Evolutionary conservation across 2,888 invertebrate species (phyloP).

Genomic region (Aromia moschata): DNA sequence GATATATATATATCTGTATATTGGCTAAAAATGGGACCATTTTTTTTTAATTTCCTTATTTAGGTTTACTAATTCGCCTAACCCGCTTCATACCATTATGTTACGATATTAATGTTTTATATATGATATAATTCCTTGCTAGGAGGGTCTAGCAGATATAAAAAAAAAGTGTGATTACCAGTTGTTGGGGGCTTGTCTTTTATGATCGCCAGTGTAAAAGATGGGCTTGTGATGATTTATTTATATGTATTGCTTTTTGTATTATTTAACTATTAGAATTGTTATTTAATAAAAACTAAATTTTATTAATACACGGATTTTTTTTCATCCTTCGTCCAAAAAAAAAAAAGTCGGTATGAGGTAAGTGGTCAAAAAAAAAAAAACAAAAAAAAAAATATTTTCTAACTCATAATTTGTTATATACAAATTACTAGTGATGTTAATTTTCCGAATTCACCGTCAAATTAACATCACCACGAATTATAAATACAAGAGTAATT

Average conservation of each 20-base stretch:
- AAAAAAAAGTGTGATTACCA: slow-evolving; percentile 57
- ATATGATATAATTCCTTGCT: slow-evolving; percentile 40
- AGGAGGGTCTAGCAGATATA: slow-evolving; percentile 40
- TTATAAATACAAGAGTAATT: too few relatives aligned
- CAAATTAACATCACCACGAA: too few relatives aligned
- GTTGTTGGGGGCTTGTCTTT: slow-evolving; percentile 51
- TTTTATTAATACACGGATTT: slow-evolving; percentile 57
- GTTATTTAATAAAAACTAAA: slow-evolving; percentile 63
- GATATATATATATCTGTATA: slow-evolving; percentile 51
- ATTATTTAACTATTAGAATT: slow-evolving; percentile 61
- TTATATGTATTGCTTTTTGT: slow-evolving; percentile 59
- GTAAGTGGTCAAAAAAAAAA: too few relatives aligned
- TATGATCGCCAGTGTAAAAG: slow-evolving; percentile 59
- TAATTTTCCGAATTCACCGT: too few relatives aligned
- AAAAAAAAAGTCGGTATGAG: too few relatives aligned
- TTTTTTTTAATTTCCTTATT: slow-evolving; percentile 52
- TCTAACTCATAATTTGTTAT: too few relatives aligned
- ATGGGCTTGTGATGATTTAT: slow-evolving; percentile 52
- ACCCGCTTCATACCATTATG: slow-evolving; percentile 44
- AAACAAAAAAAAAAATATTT: too few relatives aligned
- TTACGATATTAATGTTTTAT: slow-evolving; percentile 38
- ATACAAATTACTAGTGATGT: too few relatives aligned
- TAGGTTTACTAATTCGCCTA: slow-evolving; percentile 55
- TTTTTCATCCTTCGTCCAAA: too few relatives aligned
- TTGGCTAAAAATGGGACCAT: slow-evolving; percentile 59